Evolutionary conservation across 2,888 invertebrate species (phyloP), one percentile per base, ranked within the genome.

Genomic region (Lutraria lutraria): DNA sequence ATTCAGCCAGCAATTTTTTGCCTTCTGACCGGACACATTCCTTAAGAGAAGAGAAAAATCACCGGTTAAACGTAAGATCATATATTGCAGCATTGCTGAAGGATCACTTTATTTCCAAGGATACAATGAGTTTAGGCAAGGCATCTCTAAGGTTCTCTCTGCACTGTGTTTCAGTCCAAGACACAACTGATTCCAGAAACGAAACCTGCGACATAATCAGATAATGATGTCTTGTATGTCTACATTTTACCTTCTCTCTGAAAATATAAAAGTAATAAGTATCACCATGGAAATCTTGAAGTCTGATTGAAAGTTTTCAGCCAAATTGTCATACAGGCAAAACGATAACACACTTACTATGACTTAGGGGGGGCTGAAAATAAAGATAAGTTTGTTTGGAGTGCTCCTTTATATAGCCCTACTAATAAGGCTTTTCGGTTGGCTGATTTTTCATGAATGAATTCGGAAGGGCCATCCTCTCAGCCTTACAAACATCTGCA

Each of bases 121-220:
- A 95, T 95, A 95, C 95, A 92, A 95, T 85, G 21, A 95, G 92
- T 87, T 92, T 93, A 21, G 95, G 95, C 16, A 95, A 81, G 43
- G 95, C 94, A 79, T 93, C 92, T 21, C 93, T 88, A 31, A 93
- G 68, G 83, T 94, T 94, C 34, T 94, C 91, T 86, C 86, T 84
- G 87, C 95, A 95, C 80, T 93, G 93, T 29, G 90, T 88, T 63
- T 93, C 89, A 88, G 94, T 89, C 95, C 95, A 95, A 31, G 92
- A 88, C 43, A 94, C 91, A 34, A 95, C 94, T n/a, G 94, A 93
- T 82, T 95, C 95, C 52, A 95, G 88, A 81, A 94, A 95, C 15
- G 94, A 92, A 83, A 93, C 92, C 90, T 95, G 94, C 21, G 94
- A 94, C 92, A 92, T 92, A n/a, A n/a, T n/a, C n/a, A n/a, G n/a